Base-by-base conservation (phyloP, 2,888 invertebrate species). In the Drosophila gaucha region DNA sequence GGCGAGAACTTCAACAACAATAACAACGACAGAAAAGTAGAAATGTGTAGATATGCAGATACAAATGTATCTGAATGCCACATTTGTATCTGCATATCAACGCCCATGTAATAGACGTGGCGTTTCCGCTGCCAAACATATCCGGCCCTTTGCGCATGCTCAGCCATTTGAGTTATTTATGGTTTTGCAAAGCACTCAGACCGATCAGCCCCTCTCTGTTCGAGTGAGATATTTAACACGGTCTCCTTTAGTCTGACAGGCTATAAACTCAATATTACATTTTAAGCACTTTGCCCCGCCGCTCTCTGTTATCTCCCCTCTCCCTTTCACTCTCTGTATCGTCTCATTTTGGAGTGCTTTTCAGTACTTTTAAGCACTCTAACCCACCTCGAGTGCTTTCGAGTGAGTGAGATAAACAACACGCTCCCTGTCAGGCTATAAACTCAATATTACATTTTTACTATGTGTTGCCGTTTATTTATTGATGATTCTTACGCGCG, bases 391-490 rank as follows among this genome's bases (percentile, higher is more conserved):
- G 2, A n/a, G n/a, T 12, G 6, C 38, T 9, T n/a, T 6, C n/a
- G 39, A 24, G 39, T 12, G 39, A 39, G 22, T 1, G 39, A 68
- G 47, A 67, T 64, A 56, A 62, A 31, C 12, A 4, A 14, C 22
- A n/a, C 38, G 33, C 31, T 31, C 36, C 18, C 35, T 41, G 47
- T 8, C 52, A 16, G 56, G 78, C 74, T 54, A 80, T 78, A 78
- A 74, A 78, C 69, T 68, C 57, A 64, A 64, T 74, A 78, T 78
- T 67, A 69, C 73, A 74, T 78, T 78, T 86, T 83, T 67, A 83
- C 70, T 79, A 86, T 86, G 88, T 88, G 88, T 83, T 75, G 74
- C 80, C 63, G 76, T 76, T 88, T 80, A 83, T 88, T 82, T 82
- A 82, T 82, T 88, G 88, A 88, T 73, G 86, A 70, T 79, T 86